These are phyloP conservation scores for Rhagophthalmus giganteus DNA, from an alignment of 2,888 invertebrate genomes.

Conservation along the genomic window DNA sequence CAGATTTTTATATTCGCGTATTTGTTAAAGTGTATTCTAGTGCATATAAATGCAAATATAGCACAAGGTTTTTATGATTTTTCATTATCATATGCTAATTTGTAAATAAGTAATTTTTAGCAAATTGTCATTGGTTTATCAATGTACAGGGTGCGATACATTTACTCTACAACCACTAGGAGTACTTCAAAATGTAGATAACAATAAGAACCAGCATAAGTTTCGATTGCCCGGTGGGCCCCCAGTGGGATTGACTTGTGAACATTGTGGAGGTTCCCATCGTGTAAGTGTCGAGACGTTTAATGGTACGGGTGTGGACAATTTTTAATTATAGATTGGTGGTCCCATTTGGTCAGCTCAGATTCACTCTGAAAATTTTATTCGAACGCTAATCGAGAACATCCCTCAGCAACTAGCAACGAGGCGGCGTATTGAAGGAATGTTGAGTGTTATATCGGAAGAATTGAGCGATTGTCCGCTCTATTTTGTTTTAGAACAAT, in stretches of 20 bases:
- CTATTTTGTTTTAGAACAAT: slow-evolving; percentile 81
- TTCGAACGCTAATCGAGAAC: slow-evolving; percentile 64
- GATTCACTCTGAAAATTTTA: slow-evolving; percentile 80
- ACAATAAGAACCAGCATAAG: slow-evolving; percentile 62
- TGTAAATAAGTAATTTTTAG: slow-evolving; percentile 54
- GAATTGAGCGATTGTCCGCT: slow-evolving; percentile 85
- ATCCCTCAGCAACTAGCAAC: slow-evolving; percentile 65
- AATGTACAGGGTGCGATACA: slow-evolving; percentile 88
- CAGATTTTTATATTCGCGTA: slow-evolving; percentile 94
- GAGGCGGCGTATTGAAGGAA: slow-evolving; percentile 73
- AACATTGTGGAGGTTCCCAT: slow-evolving; percentile 74
- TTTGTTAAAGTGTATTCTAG: slow-evolving; percentile 85
- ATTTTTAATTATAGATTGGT: slow-evolving; percentile 64
- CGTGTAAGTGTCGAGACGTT: slow-evolving; percentile 61
- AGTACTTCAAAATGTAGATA: slow-evolving; percentile 60
- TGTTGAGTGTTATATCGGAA: slow-evolving; percentile 78
- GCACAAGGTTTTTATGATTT: slow-evolving; percentile 66
- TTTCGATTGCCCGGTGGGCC: slow-evolving; percentile 72
- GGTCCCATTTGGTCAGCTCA: slow-evolving; percentile 95
- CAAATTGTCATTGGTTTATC: slow-evolving; percentile 85
- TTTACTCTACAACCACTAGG: slow-evolving; percentile 78
- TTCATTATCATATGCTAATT: background rate
- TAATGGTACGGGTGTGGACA: background rate
- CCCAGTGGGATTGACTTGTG: slow-evolving; percentile 67
- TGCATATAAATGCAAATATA: slow-evolving; percentile 82